phyloP scores from a whole-genome alignment of 2,888 invertebrate genomes.

The Catocala nupta region DNA sequence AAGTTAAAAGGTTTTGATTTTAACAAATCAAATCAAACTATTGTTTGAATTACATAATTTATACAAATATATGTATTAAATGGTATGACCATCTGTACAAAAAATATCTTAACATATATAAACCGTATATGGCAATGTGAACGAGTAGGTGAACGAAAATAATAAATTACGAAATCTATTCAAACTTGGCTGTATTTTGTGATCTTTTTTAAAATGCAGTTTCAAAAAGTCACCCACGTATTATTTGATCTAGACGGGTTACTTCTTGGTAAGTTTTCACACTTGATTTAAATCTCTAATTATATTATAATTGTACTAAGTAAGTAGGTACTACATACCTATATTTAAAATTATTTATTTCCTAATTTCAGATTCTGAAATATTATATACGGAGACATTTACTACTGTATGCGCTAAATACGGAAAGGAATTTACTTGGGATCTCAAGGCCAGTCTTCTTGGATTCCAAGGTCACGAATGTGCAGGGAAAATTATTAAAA shows the following conservation, averaged over 20 bases:
- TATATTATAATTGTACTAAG: too few species aligned
- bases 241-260: conserved; percentile 89
- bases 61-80: too few species aligned
- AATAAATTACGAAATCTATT: too few species aligned
- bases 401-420: conserved; percentile 89
- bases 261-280: conserved; percentile 78
- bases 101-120: too few species aligned
- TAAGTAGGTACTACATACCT: background rate
- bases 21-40: too few species aligned
- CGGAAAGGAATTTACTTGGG: conserved; percentile 93
- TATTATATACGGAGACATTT: conserved; percentile 91
- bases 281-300: too few species aligned
- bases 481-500: conserved; percentile 87
- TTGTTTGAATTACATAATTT: too few species aligned
- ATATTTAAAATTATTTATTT: conserved; percentile 2
- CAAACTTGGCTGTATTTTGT: too few species aligned
- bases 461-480: conserved; percentile 90
- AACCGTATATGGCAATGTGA: too few species aligned
- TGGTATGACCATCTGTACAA: too few species aligned
- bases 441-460: conserved; percentile 90
- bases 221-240: conserved; percentile 86
- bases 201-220: conserved; percentile 59
- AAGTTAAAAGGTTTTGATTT: too few species aligned
- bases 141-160: too few species aligned
- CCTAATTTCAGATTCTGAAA: conserved; percentile 89